These are phyloP conservation scores for Macrotus californicus DNA, from an alignment of 2,113 vertebrate genomes.

Conservation along the genomic window DNA sequence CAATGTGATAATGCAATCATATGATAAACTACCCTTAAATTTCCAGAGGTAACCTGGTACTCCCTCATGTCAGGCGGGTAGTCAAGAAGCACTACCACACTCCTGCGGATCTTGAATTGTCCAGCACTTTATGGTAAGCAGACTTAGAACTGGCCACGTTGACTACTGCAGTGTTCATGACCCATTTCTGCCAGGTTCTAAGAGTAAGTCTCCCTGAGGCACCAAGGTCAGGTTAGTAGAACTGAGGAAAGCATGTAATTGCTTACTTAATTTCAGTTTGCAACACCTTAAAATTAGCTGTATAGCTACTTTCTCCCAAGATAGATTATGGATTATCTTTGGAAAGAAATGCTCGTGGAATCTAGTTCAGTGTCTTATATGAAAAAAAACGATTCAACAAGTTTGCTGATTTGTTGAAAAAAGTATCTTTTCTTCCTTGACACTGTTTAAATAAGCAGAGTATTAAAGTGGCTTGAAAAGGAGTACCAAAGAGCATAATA, in stretches of 20 bases:
- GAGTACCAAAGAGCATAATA: background rate
- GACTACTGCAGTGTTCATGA: background rate
- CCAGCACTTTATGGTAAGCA: background rate
- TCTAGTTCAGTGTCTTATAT: background rate
- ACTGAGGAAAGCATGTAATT: background rate
- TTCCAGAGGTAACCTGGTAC: background rate
- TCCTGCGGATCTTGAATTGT: background rate
- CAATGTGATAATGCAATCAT: background rate
- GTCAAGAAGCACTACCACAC: background rate
- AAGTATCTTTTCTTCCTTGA: background rate
- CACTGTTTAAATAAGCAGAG: slow-evolving; percentile 3
- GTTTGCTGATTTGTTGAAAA: background rate
- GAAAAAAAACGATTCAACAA: background rate
- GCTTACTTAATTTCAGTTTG: background rate
- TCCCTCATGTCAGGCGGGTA: background rate
- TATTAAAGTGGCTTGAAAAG: background rate
- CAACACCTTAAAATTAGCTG: background rate
- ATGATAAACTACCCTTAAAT: background rate
- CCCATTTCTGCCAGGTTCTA: background rate
- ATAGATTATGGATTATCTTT: background rate
- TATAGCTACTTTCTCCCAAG: background rate
- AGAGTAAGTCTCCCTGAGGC: background rate
- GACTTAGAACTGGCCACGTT: background rate
- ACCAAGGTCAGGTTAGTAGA: background rate
- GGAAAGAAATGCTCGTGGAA: background rate